Evolutionary conservation across 2,888 invertebrate species (phyloP), one percentile per base, ranked within the genome.

Genomic region (Pyrrhia umbra): DNA sequence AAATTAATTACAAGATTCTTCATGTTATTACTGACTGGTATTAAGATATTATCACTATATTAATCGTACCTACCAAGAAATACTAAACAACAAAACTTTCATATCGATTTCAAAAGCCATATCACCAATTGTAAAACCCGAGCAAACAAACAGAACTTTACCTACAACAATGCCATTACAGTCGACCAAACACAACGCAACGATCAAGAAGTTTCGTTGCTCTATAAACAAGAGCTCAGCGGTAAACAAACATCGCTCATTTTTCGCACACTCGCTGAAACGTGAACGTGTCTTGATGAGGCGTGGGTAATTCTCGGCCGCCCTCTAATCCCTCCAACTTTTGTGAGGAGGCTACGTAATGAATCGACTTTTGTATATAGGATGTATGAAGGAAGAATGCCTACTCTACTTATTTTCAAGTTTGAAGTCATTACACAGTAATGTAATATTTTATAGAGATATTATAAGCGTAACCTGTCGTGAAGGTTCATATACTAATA

Each of bases 191-290:
- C 20, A 58, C 18, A 39, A 46, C 37, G 39, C 54, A 72, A 77
- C 50, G 47, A 63, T 63, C 77, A 77, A 72, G 59, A 72, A 46
- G 21, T 52, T 58, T 30, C 39, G 37, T 54, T 59, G 56, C 27
- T 20, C 56, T 75, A 67, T 49, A 74, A 75, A 37, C 59, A 43
- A 20, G 27, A 16, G 34, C 50, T 49, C 34, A 51, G 27, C 20
- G 39, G 57, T 57, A 73, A 55, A 77, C 77, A 77, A 77, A 73
- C 74, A 77, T 75, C 56, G 54, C 54, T 74, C 74, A 77, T 77
- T 73, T 75, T 73, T 68, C 68, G 43, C 54, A 55, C 43, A 40
- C 49, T 39, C 27, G 8, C 45, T 46, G 52, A 40, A 39, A 50
- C 16, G 27, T 25, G 57, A 25, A 54, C 55, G 68, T 70, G 68